Evolutionary conservation across 2,888 invertebrate genomes (phyloP).

Genomic region (Teleogryllus oceanicus): DNA sequence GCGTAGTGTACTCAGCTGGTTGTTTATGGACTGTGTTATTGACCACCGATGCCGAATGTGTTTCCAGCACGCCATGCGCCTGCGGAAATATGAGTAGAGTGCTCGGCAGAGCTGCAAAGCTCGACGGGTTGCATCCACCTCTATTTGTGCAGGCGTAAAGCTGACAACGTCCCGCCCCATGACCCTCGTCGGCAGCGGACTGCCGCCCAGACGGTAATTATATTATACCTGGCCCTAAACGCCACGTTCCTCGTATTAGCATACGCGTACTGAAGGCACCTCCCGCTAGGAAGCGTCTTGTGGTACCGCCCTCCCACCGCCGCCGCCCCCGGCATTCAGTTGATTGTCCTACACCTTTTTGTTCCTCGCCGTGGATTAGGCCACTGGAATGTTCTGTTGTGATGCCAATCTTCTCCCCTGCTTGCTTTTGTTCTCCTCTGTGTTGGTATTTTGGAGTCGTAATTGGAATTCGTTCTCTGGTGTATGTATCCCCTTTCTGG

Average conservation of each 20-base stretch:
- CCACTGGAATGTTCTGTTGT: background rate
- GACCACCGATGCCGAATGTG: background rate
- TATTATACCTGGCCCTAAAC: background rate
- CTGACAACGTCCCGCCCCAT: no score
- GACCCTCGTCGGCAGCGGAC: background rate
- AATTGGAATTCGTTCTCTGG: background rate
- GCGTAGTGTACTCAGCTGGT: no score
- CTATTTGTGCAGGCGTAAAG: no score
- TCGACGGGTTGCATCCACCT: background rate
- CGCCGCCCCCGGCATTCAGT: background rate
- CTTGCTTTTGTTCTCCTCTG: background rate
- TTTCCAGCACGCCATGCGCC: background rate
- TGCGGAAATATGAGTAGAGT: background rate
- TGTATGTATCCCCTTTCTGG: background rate
- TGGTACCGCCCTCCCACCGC: no score
- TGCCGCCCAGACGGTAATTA: background rate
- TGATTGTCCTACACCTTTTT: background rate
- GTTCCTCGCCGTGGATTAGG: background rate
- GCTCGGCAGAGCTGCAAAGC: background rate
- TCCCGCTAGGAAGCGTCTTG: background rate
- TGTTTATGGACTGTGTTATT: no score
- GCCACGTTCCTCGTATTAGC: background rate
- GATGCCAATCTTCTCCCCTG: background rate
- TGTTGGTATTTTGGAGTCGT: background rate
- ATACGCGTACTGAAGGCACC: slow-evolving; percentile 2